phyloP scores from a whole-genome alignment of 2,113 vertebrate genomes.

The Hoplias malabaricus region DNA sequence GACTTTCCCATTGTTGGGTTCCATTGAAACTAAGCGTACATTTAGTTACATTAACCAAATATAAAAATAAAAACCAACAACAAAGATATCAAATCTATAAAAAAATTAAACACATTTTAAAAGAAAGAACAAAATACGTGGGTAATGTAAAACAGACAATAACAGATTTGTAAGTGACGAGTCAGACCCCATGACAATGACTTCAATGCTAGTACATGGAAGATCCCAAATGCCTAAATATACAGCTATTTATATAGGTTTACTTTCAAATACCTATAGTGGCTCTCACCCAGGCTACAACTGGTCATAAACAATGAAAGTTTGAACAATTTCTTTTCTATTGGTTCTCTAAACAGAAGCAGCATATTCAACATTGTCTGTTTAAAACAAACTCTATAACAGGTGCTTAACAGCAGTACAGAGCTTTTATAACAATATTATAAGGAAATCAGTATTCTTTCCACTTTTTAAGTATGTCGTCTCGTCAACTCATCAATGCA shows the following conservation, averaged over 20 bases:
- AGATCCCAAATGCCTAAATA: background rate
- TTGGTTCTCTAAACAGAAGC: constrained; percentile 26
- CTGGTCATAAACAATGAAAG: background rate
- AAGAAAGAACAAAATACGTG: constrained; percentile 43
- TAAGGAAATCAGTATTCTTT: constrained; percentile 5
- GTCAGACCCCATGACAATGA: background rate
- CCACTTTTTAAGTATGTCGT: constrained; percentile 73
- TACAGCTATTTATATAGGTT: constrained; percentile 5
- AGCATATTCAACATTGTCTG: constrained; percentile 2
- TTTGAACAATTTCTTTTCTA: background rate
- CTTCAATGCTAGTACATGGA: background rate
- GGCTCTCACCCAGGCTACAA: background rate
- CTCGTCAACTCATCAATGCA: constrained; percentile 65
- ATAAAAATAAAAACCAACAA: constrained; percentile 10
- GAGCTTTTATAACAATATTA: too few relatives aligned
- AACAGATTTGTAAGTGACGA: background rate
- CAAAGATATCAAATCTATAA: constrained; percentile 30
- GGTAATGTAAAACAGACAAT: background rate
- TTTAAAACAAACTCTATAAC: constrained; percentile 8
- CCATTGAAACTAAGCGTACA: constrained; percentile 43
- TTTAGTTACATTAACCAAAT: constrained; percentile 27
- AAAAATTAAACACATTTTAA: constrained; percentile 14
- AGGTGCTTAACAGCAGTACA: background rate
- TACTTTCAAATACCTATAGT: too few relatives aligned
- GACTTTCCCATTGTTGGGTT: constrained; percentile 53